Conservation (phyloP, 2,888 invertebrate species). For the Acutogordius australiensis region DNA sequence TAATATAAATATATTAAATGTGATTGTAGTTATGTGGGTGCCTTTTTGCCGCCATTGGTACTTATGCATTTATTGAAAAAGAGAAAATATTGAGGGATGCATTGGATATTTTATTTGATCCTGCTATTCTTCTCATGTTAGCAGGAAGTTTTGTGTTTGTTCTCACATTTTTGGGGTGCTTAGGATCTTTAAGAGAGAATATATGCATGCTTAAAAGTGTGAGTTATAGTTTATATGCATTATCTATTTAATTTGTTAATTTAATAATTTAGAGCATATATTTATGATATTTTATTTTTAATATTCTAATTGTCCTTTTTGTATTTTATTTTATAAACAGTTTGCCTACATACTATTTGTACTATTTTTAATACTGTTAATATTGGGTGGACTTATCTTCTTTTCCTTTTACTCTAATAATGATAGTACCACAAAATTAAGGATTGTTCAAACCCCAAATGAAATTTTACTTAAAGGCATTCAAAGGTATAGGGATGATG, state of each 20-base stretch:
- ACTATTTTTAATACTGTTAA: neutral
- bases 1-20: too few species aligned
- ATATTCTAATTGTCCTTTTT: too few species aligned
- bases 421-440: too few species aligned
- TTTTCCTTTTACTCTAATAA: conserved; percentile 11
- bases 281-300: too few species aligned
- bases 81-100: neutral
- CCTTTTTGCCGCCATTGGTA: neutral
- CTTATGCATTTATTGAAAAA: conserved; percentile 1
- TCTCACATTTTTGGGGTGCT: conserved; percentile 7
- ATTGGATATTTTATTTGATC: conserved; percentile 10
- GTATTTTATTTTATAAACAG: too few species aligned
- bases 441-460: conserved; percentile 11
- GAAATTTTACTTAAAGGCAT: conserved; percentile 11
- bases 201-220: conserved; percentile 12
- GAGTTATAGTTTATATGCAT: too few species aligned
- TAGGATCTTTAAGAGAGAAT: conserved; percentile 10
- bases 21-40: conserved; percentile 4
- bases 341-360: conserved; percentile 11
- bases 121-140: conserved; percentile 7
- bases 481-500: conserved; percentile 11
- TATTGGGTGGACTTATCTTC: conserved; percentile 11
- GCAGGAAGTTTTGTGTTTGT: conserved; percentile 7
- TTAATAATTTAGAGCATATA: too few species aligned
- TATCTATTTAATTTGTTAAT: too few species aligned